Base-by-base conservation (phyloP, 2,888 invertebrate species). In the Spilosoma lubricipeda region DNA sequence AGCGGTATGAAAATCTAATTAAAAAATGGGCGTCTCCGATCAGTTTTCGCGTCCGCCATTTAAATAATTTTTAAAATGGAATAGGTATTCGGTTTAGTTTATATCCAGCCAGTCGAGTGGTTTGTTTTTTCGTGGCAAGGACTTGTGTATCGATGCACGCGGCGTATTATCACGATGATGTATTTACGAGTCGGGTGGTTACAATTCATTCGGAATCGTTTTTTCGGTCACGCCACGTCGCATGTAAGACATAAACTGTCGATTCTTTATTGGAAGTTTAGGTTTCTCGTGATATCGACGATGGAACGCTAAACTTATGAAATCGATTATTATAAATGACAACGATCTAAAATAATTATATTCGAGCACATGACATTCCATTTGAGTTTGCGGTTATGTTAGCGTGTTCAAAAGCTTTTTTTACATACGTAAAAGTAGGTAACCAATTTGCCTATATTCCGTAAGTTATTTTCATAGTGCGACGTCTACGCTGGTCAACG, bases 151-250 rank as follows among this genome's bases (percentile, higher is more conserved):
- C 87, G 89, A 89, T 90, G 90, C 90, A 92, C 89, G 89, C 87
- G 87, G 89, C 86, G 90, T 92, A 93, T 93, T 92, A 92, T 90
- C 90, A 88, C 88, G 92, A 92, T 93, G 94, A 93, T 94, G 93
- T 94, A 94, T 94, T 94, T 93, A 94, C 90, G 91, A 90, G 82
- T 83, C 86, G 83, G 88, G 86, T 88, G 91, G 91, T 91, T 89
- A 92, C 92, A 92, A 90, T 93, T 94, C 93, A 92, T 93, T 93
- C 88, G 87, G 90, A 91, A 92, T 93, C 91, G 91, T 92, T 93
- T 95, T 93, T 93, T 93, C 91, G 92, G 95, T 95, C 95, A 95
- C 95, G 95, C 95, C 90, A 95, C 93, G 93, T 95, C 94, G 95
- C 95, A 95, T 95, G 95, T 89, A 89, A 91, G 88, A 90, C 86